Evolutionary conservation across 23 tunicate species (phyloP), one percentile per base, ranked within the genome.

Genomic region (Halocynthia aurantium): DNA sequence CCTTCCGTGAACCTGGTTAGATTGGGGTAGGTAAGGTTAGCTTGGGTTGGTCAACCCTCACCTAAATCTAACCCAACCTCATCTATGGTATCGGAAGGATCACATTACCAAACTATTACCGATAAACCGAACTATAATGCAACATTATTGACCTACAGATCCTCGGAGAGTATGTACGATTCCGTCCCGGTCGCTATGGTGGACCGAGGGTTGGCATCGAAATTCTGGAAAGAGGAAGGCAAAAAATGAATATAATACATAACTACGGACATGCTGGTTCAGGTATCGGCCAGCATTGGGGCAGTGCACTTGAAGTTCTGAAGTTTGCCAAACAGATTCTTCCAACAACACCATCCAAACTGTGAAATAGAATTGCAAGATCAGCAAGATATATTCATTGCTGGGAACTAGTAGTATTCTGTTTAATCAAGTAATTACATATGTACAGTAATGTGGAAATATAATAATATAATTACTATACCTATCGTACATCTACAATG

Each of bases 201-300:
- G 70, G 70, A 11, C 49, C 70, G 22, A 65, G 70, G 19, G 10
- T 65, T 40, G 70, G 19, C 10, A 20, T 65, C 9, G 70, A 65
- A 65, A 65, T 40, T 20, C 22, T 65, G 13, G 5, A 11, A 6
- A 49, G 70, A 5, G 9, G 22, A 20, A 49, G 70, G 0, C 22
- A 65, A 65, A 10, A 40, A 65, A 10, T 65, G 19, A 9, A 40
- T 10, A 49, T 65, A 9, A 65, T 65, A 9, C 70, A 65, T 49
- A 65, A 65, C 19, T 65, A 65, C 70, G 70, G 70, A 65, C 70
- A 65, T 65, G 70, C 70, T 6, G 70, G 70, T 65, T 20, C 70
- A 20, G 70, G 70, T 20, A 65, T 65, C 70, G 70, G 70, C 1
- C 70, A 65, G 19, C 70, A 65, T 49, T 65, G 70, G 70, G 70